Evolutionary conservation across 2,888 invertebrate genomes (phyloP).

Genomic region (Celastrina argiolus): DNA sequence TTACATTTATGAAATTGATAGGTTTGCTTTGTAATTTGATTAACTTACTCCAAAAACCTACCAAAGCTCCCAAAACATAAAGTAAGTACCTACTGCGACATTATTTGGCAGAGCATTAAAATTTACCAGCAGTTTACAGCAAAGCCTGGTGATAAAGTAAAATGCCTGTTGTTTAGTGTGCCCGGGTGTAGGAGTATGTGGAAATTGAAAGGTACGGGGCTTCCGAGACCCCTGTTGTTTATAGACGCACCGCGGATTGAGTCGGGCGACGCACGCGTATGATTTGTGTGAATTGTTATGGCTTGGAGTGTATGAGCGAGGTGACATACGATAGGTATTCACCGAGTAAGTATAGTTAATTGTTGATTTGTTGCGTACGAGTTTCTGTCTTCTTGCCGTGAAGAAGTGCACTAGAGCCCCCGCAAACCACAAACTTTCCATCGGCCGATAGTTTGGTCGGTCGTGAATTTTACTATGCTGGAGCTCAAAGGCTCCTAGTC

Average conservation of each 20-base stretch:
- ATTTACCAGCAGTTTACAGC: slow-evolving; percentile 73
- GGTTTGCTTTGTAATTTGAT: too few relatives aligned
- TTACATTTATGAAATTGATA: too few relatives aligned
- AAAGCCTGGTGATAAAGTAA: slow-evolving; percentile 75
- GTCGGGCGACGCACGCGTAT: slow-evolving; percentile 46
- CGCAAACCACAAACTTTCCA: too few relatives aligned
- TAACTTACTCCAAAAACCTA: not conserved
- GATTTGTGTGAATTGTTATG: slow-evolving; percentile 33
- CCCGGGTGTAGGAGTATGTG: slow-evolving; percentile 64
- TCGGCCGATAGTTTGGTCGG: too few relatives aligned
- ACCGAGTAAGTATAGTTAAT: too few relatives aligned
- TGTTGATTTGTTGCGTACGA: too few relatives aligned
- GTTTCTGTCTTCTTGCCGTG: too few relatives aligned
- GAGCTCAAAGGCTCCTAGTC: too few relatives aligned
- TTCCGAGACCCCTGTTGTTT: slow-evolving; percentile 70
- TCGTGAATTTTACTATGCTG: too few relatives aligned
- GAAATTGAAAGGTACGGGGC: slow-evolving; percentile 77
- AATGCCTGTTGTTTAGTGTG: slow-evolving; percentile 77
- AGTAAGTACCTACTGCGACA: slow-evolving; percentile 47
- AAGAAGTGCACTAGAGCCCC: too few relatives aligned
- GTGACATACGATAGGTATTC: too few relatives aligned
- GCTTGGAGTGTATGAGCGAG: slow-evolving; percentile 8
- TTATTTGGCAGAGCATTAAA: slow-evolving; percentile 73
- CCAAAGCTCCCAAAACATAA: not conserved
- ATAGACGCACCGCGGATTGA: slow-evolving; percentile 74